Evolutionary conservation across 2,113 vertebrate genomes (phyloP).

Genomic region (Aptenodytes forsteri): DNA sequence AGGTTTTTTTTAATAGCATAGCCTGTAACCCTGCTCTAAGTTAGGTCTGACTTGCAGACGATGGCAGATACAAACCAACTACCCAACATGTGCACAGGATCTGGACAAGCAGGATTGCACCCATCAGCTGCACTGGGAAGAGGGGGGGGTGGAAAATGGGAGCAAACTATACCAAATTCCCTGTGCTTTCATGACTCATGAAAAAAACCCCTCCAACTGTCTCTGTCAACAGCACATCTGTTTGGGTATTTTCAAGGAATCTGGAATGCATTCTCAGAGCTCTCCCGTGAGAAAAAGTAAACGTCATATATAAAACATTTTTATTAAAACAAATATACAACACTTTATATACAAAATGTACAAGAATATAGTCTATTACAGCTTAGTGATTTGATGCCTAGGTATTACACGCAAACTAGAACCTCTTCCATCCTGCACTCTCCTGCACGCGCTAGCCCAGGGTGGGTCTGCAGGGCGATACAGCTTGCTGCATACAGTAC

Average conservation of each 20-base stretch:
- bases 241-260: background rate
- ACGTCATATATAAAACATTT: slow-evolving; percentile 59
- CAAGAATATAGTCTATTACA: slow-evolving; percentile 24
- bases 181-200: background rate
- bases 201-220: background rate
- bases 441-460: background rate
- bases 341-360: slow-evolving; percentile 72
- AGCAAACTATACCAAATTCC: background rate
- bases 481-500: background rate
- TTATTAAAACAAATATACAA: slow-evolving; percentile 77
- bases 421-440: background rate
- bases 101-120: background rate
- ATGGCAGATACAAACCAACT: background rate
- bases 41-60: background rate
- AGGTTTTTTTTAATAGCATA: background rate
- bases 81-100: accelerated
- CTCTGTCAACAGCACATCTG: background rate
- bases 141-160: accelerated
- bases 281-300: slow-evolving; percentile 17
- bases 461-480: background rate
- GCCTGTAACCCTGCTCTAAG: background rate
- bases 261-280: background rate
- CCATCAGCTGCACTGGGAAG: background rate
- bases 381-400: slow-evolving; percentile 47
- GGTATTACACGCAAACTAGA: background rate